phyloP scores from a whole-genome alignment of 2,113 vertebrate genomes.

The Chionomys nivalis region DNA sequence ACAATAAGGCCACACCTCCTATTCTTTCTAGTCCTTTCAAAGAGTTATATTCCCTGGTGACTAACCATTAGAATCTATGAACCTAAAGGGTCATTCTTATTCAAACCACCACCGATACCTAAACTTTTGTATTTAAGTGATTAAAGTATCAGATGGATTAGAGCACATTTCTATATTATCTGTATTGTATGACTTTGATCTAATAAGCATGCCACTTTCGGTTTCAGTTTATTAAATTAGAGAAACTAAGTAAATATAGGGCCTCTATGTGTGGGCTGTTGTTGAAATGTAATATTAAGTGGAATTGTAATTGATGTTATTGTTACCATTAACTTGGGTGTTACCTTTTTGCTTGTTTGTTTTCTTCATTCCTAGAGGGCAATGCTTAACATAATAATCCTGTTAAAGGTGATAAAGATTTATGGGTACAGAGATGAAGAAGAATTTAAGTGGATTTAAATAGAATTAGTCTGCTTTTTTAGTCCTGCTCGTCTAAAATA shows the following conservation, averaged over 20 bases:
- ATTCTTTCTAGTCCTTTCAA: background rate
- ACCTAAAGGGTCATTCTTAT: background rate
- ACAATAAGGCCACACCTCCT: background rate
- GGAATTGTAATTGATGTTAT: background rate
- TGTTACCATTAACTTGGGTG: background rate
- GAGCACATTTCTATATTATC: background rate
- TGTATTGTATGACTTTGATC: background rate
- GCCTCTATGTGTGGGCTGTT: background rate
- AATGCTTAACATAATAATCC: background rate
- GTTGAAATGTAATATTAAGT: background rate
- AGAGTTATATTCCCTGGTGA: background rate
- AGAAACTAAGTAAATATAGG: background rate
- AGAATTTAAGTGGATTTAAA: background rate
- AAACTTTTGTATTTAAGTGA: background rate
- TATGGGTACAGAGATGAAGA: background rate
- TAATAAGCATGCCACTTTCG: background rate
- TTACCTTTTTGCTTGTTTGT: background rate
- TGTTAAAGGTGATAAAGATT: conserved; percentile 2
- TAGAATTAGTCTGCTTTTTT: background rate
- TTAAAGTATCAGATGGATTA: background rate
- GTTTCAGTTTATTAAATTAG: background rate
- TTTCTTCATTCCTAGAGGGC: background rate
- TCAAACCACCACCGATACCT: background rate
- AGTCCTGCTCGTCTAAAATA: background rate
- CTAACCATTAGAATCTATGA: background rate